These are phyloP conservation scores for Elgaria multicarinata DNA, from an alignment of 2,113 vertebrate species.

Conservation along the genomic window DNA sequence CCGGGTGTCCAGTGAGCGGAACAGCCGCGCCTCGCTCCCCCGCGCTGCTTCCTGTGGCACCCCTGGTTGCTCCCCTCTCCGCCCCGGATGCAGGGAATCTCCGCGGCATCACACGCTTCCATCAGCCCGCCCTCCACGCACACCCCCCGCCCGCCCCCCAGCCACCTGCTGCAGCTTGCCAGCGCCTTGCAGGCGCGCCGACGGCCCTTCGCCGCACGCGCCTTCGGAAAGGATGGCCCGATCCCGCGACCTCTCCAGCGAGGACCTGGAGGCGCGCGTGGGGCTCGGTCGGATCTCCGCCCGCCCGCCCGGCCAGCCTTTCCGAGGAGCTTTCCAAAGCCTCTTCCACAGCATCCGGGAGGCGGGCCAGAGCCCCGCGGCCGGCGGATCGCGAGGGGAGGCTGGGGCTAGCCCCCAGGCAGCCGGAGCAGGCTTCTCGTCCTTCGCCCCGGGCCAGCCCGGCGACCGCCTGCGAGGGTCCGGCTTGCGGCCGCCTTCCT, in stretches of 20 bases:
- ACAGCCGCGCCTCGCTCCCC: too few species aligned
- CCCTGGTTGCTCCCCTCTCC: not conserved
- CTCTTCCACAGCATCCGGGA: conserved; percentile 80
- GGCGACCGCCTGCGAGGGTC: conserved; percentile 37
- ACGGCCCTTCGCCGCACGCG: not conserved
- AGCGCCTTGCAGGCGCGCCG: not conserved
- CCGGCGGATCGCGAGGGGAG: conserved; percentile 36
- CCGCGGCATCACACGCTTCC: not conserved
- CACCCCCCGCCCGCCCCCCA: not conserved
- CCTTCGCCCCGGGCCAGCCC: not conserved
- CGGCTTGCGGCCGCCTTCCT: conserved; percentile 50
- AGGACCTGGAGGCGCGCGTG: conserved; percentile 80
- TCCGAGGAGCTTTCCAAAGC: conserved; percentile 79
- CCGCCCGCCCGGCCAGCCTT: conserved; percentile 76
- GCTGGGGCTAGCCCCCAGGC: conserved; percentile 31
- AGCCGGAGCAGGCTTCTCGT: not conserved
- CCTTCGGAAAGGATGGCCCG: conserved; percentile 6
- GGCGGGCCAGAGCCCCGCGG: conserved; percentile 69
- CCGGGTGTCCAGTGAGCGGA: too few species aligned
- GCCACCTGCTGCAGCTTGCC: not conserved
- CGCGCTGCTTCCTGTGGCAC: too few species aligned
- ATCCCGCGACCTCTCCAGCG: not conserved
- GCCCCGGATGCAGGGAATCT: not conserved
- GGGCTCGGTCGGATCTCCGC: conserved; percentile 84
- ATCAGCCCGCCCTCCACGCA: conserved; percentile 21